Evolutionary conservation across 1,140 invertebrate genomes (phyloP), one percentile per base, ranked within the genome.

Genomic region (Pseudomyrmex flavicornis): DNA sequence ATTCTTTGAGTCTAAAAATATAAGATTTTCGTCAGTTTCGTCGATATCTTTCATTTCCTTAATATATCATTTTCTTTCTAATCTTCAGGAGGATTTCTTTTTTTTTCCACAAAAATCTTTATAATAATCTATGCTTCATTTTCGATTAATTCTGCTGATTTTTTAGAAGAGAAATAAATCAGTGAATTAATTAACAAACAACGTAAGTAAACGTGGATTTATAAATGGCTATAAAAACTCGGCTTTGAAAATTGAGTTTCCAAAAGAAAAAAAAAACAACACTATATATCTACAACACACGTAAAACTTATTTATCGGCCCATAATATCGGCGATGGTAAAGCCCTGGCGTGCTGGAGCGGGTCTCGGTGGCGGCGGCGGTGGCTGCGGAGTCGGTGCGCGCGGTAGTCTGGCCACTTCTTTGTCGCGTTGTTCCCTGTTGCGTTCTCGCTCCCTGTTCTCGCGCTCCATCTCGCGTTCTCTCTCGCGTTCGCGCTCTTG

Each of bases 281-380:
- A 59, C 66, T 59, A n/a, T n/a, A n/a, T n/a, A 72, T 44, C 66
- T 56, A 65, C 61, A 20, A 66, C 63, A 26, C 13, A 3, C 13
- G 13, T 20, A 13, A 9, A 48, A 8, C 63, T 82, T 82, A 35
- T 35, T 90, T 94, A 94, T 88, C 94, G 93, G 13, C 94, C 93
- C 94, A 94, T 94, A 52, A 94, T 94, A 52, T 94, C 94, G 0
- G 93, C 94, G 76, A 94, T 94, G 5, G 94, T 94, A 85, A 94
- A 94, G n/a, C 94, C 94, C 46, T 94, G 93, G 50, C 93, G 91
- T 0, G 91, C 77, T 0, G 93, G 93, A 1, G 92, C 82, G 7
- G 93, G 93, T 83, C 93, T 92, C 2, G 92, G 93, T 20, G 94
- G 94, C 59, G 94, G 91, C 46, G 87, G 93, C n/a, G 85, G 93